phyloP scores from a whole-genome alignment of 2,113 vertebrate species.

The Lophura nycthemera region DNA sequence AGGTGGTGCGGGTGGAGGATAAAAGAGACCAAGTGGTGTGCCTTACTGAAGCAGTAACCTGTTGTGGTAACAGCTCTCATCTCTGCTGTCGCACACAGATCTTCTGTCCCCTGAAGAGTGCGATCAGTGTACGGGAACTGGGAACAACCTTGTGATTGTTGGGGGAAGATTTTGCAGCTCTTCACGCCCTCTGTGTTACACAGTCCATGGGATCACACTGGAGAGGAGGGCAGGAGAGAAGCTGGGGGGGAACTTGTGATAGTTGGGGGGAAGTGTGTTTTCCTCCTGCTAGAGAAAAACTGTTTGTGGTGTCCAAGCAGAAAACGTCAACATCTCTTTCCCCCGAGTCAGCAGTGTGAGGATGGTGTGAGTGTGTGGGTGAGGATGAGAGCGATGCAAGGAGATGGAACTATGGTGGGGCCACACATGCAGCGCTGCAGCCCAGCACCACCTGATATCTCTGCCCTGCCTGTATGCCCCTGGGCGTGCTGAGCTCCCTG shows the following conservation, averaged over 20 bases:
- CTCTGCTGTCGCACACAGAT: not conserved
- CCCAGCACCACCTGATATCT: not conserved
- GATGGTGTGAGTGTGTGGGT: conserved; percentile 65
- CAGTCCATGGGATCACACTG: not conserved
- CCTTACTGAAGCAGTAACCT: not conserved
- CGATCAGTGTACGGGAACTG: not conserved
- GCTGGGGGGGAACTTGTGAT: not conserved
- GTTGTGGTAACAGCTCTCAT: not conserved
- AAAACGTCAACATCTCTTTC: conserved; percentile 50
- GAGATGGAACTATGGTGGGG: not conserved
- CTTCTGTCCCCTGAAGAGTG: not conserved
- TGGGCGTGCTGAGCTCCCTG: rapidly evolving
- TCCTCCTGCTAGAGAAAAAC: conserved; percentile 46
- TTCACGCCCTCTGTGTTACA: not conserved
- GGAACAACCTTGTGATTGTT: not conserved
- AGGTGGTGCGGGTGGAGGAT: not conserved
- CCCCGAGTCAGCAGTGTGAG: conserved; percentile 52
- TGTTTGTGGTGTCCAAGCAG: conserved; percentile 60
- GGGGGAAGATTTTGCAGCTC: not conserved
- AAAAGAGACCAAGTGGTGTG: not conserved
- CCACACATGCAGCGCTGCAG: rapidly evolving
- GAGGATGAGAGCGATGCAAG: not conserved
- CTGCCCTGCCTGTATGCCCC: not conserved
- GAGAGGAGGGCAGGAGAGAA: not conserved
- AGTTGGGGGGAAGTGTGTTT: conserved; percentile 34